These are phyloP conservation scores for Clunio marinus DNA, from an alignment of 2,888 invertebrate genomes.

Conservation along the genomic window DNA sequence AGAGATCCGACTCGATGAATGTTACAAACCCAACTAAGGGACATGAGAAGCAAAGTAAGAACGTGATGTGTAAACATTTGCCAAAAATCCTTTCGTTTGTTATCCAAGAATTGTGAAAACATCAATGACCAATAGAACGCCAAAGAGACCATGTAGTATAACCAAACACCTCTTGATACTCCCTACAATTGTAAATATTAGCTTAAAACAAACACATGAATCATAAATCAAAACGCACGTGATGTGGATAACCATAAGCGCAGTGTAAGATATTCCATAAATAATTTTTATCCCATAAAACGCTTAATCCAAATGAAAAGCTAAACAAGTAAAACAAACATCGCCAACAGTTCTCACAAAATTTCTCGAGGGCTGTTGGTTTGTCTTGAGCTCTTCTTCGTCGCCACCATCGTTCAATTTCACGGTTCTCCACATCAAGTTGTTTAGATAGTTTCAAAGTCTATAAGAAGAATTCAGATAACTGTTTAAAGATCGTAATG, in stretches of 20 bases:
- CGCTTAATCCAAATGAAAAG: conserved; percentile 73
- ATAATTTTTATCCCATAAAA: conserved; percentile 89
- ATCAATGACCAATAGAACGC: conserved; percentile 94
- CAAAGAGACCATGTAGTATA: conserved; percentile 94
- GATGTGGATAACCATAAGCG: conserved; percentile 73
- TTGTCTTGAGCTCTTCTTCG: conserved; percentile 77
- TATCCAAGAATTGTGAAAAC: conserved; percentile 90
- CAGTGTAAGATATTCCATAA: conserved; percentile 86
- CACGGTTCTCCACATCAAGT: conserved; percentile 75
- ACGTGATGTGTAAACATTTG: conserved; percentile 98
- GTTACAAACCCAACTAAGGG: conserved; percentile 93
- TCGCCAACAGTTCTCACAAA: conserved; percentile 89
- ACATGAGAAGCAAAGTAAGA: conserved; percentile 83
- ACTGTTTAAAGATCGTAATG: no score
- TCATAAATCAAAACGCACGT: conserved; percentile 54
- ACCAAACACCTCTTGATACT: conserved; percentile 78
- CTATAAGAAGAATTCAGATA: conserved; percentile 51
- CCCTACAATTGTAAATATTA: conserved; percentile 55
- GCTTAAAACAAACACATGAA: not conserved
- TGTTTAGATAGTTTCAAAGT: conserved; percentile 65
- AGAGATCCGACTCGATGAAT: conserved; percentile 86
- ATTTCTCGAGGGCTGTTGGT: conserved; percentile 83
- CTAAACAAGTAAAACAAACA: conserved; percentile 78
- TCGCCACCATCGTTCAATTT: conserved; percentile 89
- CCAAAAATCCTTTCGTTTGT: conserved; percentile 91